Percentiles rank a stretch among this genome's conserved stretches.
Evolutionary conservation across 2,797 vertebrate genomes (phyloP).

Genomic region (Diplodus sargus): DNA sequence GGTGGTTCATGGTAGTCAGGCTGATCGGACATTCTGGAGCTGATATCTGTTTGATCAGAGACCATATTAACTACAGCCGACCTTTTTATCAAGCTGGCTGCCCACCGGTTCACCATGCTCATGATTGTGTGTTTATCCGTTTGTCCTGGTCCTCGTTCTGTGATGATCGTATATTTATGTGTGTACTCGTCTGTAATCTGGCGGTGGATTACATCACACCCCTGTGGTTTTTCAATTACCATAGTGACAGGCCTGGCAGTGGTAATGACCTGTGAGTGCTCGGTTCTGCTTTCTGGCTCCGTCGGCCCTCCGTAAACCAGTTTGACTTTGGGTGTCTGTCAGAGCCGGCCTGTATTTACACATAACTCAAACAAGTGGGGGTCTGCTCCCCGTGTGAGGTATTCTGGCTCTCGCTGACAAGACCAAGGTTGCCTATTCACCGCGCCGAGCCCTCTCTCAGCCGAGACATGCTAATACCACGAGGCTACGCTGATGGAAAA

Average conservation of each 20-base stretch:
- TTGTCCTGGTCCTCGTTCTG: slow-evolving; percentile 48
- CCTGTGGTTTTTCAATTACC: slow-evolving; percentile 73
- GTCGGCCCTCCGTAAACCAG: slow-evolving; percentile 73
- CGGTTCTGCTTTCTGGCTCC: slow-evolving; percentile 74
- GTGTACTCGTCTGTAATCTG: slow-evolving; percentile 69
- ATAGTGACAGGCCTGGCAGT: slow-evolving; percentile 69
- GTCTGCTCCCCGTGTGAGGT: slow-evolving; percentile 76
- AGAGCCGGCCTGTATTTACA: slow-evolving; percentile 76
- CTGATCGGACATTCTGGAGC: not conserved
- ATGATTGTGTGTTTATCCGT: slow-evolving; percentile 52
- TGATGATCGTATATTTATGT: slow-evolving; percentile 74
- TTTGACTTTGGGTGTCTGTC: slow-evolving; percentile 82
- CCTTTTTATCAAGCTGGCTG: slow-evolving; percentile 17
- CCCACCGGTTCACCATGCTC: slow-evolving; percentile 29
- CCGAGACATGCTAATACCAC: slow-evolving; percentile 53
- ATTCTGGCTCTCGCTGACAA: slow-evolving; percentile 71
- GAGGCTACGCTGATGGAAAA: slow-evolving; percentile 62
- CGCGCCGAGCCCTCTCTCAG: slow-evolving; percentile 21
- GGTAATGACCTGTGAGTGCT: slow-evolving; percentile 80
- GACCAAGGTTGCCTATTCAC: slow-evolving; percentile 62
- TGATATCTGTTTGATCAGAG: slow-evolving; percentile 32
- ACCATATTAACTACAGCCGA: slow-evolving; percentile 20
- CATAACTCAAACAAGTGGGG: slow-evolving; percentile 79
- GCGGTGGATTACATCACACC: slow-evolving; percentile 76
- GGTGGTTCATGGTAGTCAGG: not conserved